Percentiles rank a stretch among this genome's conserved stretches.
These are phyloP conservation scores for Drosophila pallidifrons DNA, from an alignment of 1,140 invertebrate genomes.

Conservation along the genomic window DNA sequence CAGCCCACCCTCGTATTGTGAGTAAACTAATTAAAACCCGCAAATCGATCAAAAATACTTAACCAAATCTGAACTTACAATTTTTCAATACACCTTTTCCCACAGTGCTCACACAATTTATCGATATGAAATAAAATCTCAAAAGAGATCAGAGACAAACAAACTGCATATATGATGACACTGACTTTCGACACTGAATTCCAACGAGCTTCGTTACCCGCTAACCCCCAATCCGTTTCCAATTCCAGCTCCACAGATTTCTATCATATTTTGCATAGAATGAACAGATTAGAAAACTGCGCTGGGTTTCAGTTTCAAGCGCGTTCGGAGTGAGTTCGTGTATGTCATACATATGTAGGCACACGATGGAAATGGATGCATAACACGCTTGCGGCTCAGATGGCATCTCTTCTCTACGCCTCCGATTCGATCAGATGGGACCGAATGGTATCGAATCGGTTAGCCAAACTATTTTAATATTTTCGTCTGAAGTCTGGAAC, in stretches of 20 bases:
- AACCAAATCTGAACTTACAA: neutral
- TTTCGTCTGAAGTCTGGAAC: slow-evolving; percentile 32
- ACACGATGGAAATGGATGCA: slow-evolving; percentile 27
- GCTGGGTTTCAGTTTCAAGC: slow-evolving; percentile 23
- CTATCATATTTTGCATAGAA: slow-evolving; percentile 83
- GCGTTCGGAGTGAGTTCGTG: neutral
- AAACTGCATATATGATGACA: slow-evolving; percentile 65
- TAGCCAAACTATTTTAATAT: slow-evolving; percentile 75
- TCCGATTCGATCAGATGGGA: slow-evolving; percentile 11
- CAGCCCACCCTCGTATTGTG: no score
- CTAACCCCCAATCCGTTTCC: neutral
- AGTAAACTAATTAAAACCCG: no score
- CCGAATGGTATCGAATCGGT: slow-evolving; percentile 16
- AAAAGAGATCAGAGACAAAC: slow-evolving; percentile 26
- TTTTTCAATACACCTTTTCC: neutral
- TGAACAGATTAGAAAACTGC: slow-evolving; percentile 55
- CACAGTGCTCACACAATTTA: slow-evolving; percentile 40
- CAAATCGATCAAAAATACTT: no score
- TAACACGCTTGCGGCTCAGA: slow-evolving; percentile 2
- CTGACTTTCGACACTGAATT: slow-evolving; percentile 67
- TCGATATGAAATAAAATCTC: slow-evolving; percentile 28
- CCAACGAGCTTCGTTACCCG: slow-evolving; percentile 42
- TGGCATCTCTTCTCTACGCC: slow-evolving; percentile 16
- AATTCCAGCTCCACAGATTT: slow-evolving; percentile 52
- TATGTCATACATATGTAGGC: slow-evolving; percentile 56